Evolutionary conservation across 1,140 invertebrate species (phyloP), one percentile per base, ranked within the genome.

Genomic region (Antheraea pernyi): DNA sequence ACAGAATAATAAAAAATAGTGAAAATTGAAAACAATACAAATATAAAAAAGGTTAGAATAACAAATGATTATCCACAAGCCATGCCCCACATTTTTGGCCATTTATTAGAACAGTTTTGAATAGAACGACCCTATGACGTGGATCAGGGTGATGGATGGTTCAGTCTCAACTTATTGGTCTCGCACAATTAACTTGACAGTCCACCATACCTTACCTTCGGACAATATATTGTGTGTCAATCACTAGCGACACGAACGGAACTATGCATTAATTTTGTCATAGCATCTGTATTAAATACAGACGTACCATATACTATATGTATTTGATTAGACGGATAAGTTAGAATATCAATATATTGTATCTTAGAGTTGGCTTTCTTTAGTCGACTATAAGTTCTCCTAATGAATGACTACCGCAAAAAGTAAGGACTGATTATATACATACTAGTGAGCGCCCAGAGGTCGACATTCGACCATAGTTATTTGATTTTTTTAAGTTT

Each of bases 181-280:
- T 74, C 78, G 76, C 76, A 76, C 80, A 86, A 86, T 89, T 84
- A 81, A 78, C 16, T 73, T 77, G 76, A 77, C 81, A 73, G 69
- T 79, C 73, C 72, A 22, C 73, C 86, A 84, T 85, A 86, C 87
- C 85, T 86, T 72, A 79, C 73, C 74, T 83, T 81, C 66, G 74
- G 76, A 83, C 84, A 81, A 84, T 83, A 83, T 85, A 89, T 87
- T 87, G 87, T 88, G 78, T 83, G 85, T 83, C 87, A 89, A 88
- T 88, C 87, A 89, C 77, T 70, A 73, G 19, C 18, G 42, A 70
- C 68, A 68, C 72, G 77, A 71, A 79, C 72, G 69, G 72, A 74
- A 74, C 70, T 76, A 66, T 71, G 76, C 69, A 73, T 78, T 73
- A 72, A 61, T 60, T 22, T 22, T 61, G 30, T 61, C 30, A 61